These are phyloP conservation scores for Clarias magur DNA, from an alignment of 2,113 vertebrate species.

Conservation along the genomic window DNA sequence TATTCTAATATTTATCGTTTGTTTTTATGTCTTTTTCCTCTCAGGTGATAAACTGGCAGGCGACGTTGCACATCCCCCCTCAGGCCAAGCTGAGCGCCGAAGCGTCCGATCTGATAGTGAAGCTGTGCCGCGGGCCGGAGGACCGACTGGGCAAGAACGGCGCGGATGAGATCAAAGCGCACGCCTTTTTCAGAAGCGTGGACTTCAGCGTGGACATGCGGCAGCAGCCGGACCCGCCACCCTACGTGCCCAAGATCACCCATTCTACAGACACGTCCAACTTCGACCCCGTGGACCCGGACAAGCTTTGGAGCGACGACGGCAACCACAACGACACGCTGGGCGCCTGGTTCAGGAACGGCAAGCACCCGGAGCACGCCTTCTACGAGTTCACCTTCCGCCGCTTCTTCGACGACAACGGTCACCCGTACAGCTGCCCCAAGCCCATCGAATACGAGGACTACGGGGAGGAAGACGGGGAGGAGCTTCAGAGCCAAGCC, in stretches of 20 bases:
- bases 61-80: constrained; percentile 87
- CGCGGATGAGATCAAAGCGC: constrained; percentile 94
- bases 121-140: constrained; percentile 91
- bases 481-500: constrained; percentile 63
- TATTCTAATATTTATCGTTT: neutral
- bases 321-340: constrained; percentile 88
- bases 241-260: constrained; percentile 92
- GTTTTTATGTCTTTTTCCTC: neutral
- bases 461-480: constrained; percentile 74
- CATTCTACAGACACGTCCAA: constrained; percentile 96
- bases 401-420: constrained; percentile 97
- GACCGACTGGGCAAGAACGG: constrained; percentile 94
- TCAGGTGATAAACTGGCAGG: constrained; percentile 98
- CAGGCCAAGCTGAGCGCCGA: constrained; percentile 90
- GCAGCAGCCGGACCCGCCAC: constrained; percentile 84
- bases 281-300: constrained; percentile 96
- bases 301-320: constrained; percentile 92
- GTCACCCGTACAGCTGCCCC: constrained; percentile 95
- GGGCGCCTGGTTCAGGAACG: constrained; percentile 92
- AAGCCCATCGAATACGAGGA: constrained; percentile 92
- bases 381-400: constrained; percentile 99
- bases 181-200: constrained; percentile 88
- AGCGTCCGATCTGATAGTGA: constrained; percentile 92
- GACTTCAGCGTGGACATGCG: constrained; percentile 93
- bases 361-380: constrained; percentile 95